phyloP scores from a whole-genome alignment of 2,888 invertebrate species.

The Drosophila stalkeri region DNA sequence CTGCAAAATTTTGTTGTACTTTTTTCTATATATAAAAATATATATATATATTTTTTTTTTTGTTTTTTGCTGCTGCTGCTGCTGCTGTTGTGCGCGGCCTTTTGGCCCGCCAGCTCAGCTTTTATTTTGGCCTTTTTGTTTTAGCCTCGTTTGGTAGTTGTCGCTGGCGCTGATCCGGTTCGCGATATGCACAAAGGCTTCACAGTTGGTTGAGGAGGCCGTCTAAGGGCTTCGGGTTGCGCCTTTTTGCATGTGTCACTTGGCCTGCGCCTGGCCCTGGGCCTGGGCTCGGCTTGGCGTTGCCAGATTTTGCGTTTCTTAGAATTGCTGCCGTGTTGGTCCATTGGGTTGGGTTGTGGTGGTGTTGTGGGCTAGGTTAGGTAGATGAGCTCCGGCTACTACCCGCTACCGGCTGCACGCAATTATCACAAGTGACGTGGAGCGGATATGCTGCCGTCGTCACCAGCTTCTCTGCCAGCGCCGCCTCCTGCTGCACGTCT shows the following conservation, averaged over 20 bases:
- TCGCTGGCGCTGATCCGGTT: conserved; percentile 74
- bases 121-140: conserved; percentile 48
- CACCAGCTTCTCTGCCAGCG: conserved; percentile 7
- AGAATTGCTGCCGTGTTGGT: conserved; percentile 42
- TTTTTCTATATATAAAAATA: neutral
- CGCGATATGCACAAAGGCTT: conserved; percentile 80
- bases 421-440: conserved; percentile 81
- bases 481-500: conserved; percentile 10
- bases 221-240: conserved; percentile 51
- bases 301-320: conserved; percentile 72
- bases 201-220: conserved; percentile 52
- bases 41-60: conserved; percentile 13
- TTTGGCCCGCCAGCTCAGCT: neutral
- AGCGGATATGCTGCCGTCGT: conserved; percentile 76
- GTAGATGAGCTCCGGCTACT: neutral
- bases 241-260: conserved; percentile 58
- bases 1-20: conserved; percentile 22
- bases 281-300: conserved; percentile 29
- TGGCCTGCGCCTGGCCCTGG: conserved; percentile 20
- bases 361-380: neutral
- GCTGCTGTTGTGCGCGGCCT: neutral
- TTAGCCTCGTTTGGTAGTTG: conserved; percentile 56
- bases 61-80: too few species aligned
- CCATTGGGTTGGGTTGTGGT: too few species aligned
- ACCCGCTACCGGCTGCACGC: conserved; percentile 68